Conservation (phyloP, 53 echinoderm and acorn worm species). For the Pentamera pediparva region DNA sequence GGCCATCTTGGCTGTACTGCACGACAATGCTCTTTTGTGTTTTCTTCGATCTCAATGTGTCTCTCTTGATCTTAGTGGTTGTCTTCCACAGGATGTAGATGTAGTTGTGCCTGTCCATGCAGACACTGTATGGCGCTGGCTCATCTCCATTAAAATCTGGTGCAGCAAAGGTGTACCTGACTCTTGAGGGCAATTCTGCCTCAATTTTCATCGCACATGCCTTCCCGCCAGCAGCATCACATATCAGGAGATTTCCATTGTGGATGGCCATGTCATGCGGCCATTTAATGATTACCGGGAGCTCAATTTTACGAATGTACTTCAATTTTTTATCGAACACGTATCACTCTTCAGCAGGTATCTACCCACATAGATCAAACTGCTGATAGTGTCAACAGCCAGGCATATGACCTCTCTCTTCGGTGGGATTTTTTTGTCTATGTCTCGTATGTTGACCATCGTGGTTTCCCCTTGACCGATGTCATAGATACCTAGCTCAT, state of each 20-base stretch:
- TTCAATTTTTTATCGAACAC: background rate
- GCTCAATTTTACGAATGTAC: background rate
- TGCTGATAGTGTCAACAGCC: background rate
- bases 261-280: background rate
- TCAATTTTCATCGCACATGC: background rate
- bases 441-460: too few relatives aligned
- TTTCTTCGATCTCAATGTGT: too few relatives aligned
- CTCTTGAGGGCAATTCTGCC: background rate
- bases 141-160: background rate
- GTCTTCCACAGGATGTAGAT: slow-evolving; percentile 7
- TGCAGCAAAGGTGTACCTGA: background rate
- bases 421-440: too few relatives aligned
- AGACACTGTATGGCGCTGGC: background rate
- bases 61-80: too few relatives aligned
- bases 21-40: background rate
- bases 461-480: too few relatives aligned
- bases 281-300: background rate
- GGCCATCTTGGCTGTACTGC: slow-evolving; percentile 21
- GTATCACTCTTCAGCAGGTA: too few relatives aligned
- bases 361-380: too few relatives aligned
- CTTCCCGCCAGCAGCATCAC: background rate
- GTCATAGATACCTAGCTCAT: too few relatives aligned
- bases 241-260: background rate
- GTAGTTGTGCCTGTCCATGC: background rate
- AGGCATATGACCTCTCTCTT: too few relatives aligned